Conservation (phyloP, 2,888 invertebrate species). For the Macrophya alboannulata region DNA sequence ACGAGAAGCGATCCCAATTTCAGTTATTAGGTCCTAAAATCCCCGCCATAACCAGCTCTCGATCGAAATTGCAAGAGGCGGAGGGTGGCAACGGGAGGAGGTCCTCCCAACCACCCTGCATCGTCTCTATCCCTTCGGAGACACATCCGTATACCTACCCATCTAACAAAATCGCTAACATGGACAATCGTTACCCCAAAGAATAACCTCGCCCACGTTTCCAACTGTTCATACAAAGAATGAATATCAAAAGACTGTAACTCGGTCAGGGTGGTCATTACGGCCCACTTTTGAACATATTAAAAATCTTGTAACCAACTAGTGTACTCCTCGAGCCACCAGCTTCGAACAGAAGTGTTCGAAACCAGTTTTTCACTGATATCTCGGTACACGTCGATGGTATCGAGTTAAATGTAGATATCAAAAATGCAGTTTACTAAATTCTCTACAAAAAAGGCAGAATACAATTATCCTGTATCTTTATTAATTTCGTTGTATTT, state of each 20-base stretch:
- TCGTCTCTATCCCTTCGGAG: constrained; percentile 29
- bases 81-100: constrained; percentile 13
- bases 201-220: neutral
- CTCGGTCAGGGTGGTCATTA: neutral
- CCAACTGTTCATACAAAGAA: neutral
- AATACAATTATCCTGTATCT: no score
- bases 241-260: neutral
- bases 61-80: constrained; percentile 62
- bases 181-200: neutral
- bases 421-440: no score
- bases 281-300: neutral
- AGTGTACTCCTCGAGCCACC: neutral
- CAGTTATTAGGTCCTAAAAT: constrained; percentile 71
- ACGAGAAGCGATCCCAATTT: constrained; percentile 66
- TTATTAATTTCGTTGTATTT: no score
- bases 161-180: constrained; percentile 37
- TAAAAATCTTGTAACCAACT: neutral
- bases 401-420: no score
- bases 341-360: neutral
- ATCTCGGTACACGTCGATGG: no score
- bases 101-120: constrained; percentile 2
- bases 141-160: constrained; percentile 24
- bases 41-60: constrained; percentile 65
- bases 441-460: no score
- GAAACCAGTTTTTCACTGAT: no score